phyloP scores from a whole-genome alignment of 1,140 invertebrate genomes.

The Lepidurus couesii region DNA sequence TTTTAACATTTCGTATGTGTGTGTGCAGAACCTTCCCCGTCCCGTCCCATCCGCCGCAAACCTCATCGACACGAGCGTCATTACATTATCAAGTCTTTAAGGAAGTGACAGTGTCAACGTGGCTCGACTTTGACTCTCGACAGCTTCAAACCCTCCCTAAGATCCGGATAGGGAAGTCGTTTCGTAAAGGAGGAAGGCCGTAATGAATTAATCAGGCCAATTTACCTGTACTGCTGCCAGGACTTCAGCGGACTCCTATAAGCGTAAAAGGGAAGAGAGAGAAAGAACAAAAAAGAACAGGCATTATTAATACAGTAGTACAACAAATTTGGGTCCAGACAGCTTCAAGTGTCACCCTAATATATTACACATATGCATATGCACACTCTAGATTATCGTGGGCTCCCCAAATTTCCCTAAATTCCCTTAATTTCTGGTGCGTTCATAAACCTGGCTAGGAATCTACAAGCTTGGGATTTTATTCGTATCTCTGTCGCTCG shows the following conservation, averaged over 20 bases:
- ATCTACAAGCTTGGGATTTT: too few relatives aligned
- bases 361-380: neutral
- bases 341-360: neutral
- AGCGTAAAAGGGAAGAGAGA: neutral
- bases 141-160: neutral
- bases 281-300: neutral
- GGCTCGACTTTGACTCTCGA: neutral
- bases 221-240: conserved; percentile 31
- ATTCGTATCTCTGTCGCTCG: too few relatives aligned
- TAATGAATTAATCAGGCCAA: conserved; percentile 1
- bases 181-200: neutral
- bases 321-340: neutral
- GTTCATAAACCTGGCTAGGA: too few relatives aligned
- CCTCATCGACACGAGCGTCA: neutral
- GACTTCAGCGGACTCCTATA: conserved; percentile 29
- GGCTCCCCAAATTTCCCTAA: too few relatives aligned
- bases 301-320: neutral
- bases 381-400: too few relatives aligned
- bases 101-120: neutral
- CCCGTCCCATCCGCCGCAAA: neutral
- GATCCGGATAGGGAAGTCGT: conserved; percentile 14
- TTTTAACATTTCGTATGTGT: neutral
- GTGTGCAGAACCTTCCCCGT: neutral
- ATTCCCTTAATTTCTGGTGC: too few relatives aligned
- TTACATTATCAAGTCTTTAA: conserved; percentile 12